phyloP scores from a whole-genome alignment of 53 echinoderm and acorn worm species.

The Crossaster papposus region DNA sequence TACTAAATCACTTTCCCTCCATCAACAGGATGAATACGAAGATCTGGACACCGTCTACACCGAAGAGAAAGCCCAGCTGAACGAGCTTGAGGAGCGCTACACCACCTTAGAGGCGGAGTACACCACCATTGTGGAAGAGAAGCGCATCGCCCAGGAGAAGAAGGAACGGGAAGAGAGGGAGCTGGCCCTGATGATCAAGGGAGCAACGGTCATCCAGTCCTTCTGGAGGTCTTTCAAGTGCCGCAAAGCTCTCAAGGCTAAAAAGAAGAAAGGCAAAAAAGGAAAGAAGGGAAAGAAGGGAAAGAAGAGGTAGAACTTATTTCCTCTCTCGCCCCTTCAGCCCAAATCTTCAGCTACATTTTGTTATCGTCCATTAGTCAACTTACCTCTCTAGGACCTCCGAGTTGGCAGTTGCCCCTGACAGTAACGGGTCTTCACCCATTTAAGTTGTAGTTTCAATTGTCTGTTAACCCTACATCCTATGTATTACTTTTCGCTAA shows the following conservation, averaged over 20 bases:
- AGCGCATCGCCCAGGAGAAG: constrained; percentile 82
- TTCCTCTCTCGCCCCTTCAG: background rate
- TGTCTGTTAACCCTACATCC: too few relatives aligned
- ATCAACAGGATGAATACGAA: constrained; percentile 85
- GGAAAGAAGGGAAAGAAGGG: constrained; percentile 82
- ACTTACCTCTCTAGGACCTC: background rate
- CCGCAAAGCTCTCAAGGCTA: constrained; percentile 89
- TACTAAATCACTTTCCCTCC: too few relatives aligned
- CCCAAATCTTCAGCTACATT: background rate
- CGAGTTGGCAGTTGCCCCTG: too few relatives aligned
- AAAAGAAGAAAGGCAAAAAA: constrained; percentile 93
- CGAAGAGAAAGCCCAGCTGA: constrained; percentile 95
- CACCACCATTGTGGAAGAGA: constrained; percentile 83
- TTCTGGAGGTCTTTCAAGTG: constrained; percentile 95
- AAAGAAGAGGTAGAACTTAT: constrained; percentile 63
- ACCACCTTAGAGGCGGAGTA: constrained; percentile 92
- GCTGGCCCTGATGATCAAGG: constrained; percentile 85
- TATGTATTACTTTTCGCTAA: too few relatives aligned
- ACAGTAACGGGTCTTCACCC: too few relatives aligned
- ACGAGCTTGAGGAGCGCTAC: constrained; percentile 93
- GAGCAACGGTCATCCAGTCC: constrained; percentile 84
- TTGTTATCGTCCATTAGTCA: background rate
- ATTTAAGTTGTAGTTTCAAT: too few relatives aligned
- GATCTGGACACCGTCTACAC: constrained; percentile 94
- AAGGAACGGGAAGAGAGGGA: constrained; percentile 81